phyloP scores from a whole-genome alignment of 2,888 invertebrate genomes.

The Parapristionchus giblindavisi region DNA sequence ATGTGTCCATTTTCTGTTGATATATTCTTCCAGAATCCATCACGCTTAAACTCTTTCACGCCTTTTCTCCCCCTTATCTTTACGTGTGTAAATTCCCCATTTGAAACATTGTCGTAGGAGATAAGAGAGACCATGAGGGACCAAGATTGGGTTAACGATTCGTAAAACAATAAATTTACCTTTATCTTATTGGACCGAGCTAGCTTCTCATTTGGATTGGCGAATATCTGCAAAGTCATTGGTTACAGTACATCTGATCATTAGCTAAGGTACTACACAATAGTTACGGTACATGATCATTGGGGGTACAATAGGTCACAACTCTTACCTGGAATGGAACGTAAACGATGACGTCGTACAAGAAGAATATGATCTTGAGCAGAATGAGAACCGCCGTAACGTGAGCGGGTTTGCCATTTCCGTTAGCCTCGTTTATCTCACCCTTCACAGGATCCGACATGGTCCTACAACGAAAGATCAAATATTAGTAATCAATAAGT shows the following conservation, averaged over 20 bases:
- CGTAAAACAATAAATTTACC: constrained; percentile 48
- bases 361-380: constrained; percentile 59
- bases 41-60: not conserved
- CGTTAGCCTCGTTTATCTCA: constrained; percentile 35
- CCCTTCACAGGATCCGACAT: constrained; percentile 38
- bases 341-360: constrained; percentile 65
- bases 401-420: constrained; percentile 26
- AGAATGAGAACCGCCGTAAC: constrained; percentile 35
- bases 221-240: constrained; percentile 60
- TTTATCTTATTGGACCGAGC: constrained; percentile 59
- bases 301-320: not conserved
- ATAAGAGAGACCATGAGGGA: not conserved
- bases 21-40: not conserved
- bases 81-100: too few relatives aligned
- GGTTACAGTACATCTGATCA: too few relatives aligned
- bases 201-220: constrained; percentile 64
- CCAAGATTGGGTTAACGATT: not conserved
- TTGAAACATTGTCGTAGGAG: too few relatives aligned
- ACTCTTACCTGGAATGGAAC: constrained; percentile 57
- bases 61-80: not conserved
- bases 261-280: too few relatives aligned
- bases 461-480: not conserved
- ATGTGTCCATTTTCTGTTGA: too few relatives aligned
- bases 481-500: too few relatives aligned
- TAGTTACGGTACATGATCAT: not conserved